These are phyloP conservation scores for Dolichotis patagonum DNA, from an alignment of 2,113 vertebrate species.

Conservation along the genomic window DNA sequence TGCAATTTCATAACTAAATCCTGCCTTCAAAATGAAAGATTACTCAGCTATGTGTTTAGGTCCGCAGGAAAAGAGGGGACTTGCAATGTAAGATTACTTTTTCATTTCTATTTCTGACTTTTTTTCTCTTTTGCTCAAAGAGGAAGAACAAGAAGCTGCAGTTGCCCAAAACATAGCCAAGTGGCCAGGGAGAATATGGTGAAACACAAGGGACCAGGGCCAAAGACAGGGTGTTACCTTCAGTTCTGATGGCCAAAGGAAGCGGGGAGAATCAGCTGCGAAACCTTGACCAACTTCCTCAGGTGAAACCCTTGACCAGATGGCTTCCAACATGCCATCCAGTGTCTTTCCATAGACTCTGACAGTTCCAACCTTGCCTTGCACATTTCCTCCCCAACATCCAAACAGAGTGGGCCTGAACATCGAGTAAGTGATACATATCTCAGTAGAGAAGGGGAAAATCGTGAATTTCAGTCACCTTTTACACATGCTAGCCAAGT, in stretches of 20 bases:
- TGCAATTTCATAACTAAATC: constrained; percentile 1
- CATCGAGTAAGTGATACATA: neutral
- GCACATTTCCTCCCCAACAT: neutral
- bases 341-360: neutral
- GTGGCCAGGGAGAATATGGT: neutral
- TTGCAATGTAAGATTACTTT: neutral
- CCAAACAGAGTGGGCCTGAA: neutral
- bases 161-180: neutral
- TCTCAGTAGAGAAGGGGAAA: neutral
- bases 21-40: neutral
- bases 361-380: neutral
- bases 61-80: neutral
- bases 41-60: neutral
- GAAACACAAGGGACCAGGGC: neutral
- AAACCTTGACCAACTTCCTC: neutral
- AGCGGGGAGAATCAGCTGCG: neutral
- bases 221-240: neutral
- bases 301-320: neutral
- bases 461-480: neutral
- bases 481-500: neutral
- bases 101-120: neutral
- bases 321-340: neutral
- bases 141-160: neutral
- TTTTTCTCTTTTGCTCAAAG: neutral
- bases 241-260: neutral